phyloP scores from a whole-genome alignment of 2,113 vertebrate species.

The Proterorhinus semilunaris region DNA sequence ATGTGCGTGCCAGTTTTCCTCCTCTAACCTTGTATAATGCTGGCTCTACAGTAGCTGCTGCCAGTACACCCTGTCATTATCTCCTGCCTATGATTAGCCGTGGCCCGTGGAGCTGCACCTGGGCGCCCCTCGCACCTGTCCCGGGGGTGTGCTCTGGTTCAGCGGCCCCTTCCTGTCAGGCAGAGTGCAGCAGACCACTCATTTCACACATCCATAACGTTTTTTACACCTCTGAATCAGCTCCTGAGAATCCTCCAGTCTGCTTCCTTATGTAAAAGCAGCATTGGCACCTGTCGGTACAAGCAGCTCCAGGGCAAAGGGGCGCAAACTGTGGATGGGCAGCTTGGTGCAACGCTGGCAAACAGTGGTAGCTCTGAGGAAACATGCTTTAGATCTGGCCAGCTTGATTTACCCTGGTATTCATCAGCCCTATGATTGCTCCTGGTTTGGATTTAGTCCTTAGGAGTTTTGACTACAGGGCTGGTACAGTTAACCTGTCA shows the following conservation, averaged over 20 bases:
- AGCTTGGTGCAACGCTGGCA: not conserved
- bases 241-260: slow-evolving; percentile 53
- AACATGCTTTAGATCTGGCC: not conserved
- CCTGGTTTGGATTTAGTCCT: no score
- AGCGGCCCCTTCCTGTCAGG: slow-evolving; percentile 9
- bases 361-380: not conserved
- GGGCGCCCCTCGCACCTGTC: slow-evolving; percentile 72
- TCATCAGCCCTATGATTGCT: no score
- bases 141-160: slow-evolving; percentile 17
- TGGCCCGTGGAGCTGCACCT: slow-evolving; percentile 72
- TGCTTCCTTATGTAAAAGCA: slow-evolving; percentile 52
- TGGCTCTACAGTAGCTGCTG: slow-evolving; percentile 29
- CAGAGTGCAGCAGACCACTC: slow-evolving; percentile 25
- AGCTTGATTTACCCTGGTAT: no score
- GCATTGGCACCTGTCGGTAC: slow-evolving; percentile 44
- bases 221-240: slow-evolving; percentile 65
- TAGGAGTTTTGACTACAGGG: no score
- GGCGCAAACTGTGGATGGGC: not conserved
- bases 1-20: slow-evolving; percentile 46
- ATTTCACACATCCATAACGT: slow-evolving; percentile 58
- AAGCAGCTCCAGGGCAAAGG: slow-evolving; percentile 10
- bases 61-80: slow-evolving; percentile 69
- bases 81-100: slow-evolving; percentile 56
- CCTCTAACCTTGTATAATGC: slow-evolving; percentile 31
- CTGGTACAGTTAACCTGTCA: no score